Evolutionary conservation across 2,797 vertebrate species (phyloP).

Genomic region (Enteromius mattozi): DNA sequence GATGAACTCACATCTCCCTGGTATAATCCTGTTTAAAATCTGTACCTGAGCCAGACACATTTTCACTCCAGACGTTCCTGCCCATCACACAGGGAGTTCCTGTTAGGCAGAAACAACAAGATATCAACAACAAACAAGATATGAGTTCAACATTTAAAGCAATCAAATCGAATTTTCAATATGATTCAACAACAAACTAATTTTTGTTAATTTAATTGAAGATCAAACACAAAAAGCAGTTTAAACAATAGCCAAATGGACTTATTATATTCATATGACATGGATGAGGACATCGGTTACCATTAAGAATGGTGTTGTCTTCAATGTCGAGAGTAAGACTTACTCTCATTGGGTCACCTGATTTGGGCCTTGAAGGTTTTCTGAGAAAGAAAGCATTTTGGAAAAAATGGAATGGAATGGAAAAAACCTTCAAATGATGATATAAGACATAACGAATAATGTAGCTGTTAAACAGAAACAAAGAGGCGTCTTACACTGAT

Average conservation of each 20-base stretch:
- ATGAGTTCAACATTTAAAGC: not conserved
- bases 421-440: not conserved
- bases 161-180: too few species aligned
- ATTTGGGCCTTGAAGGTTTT: conserved; percentile 74
- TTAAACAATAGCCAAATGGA: not conserved
- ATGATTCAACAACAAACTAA: too few species aligned
- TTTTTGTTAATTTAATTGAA: not conserved
- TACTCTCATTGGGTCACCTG: conserved; percentile 66
- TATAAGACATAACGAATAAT: not conserved
- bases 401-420: conserved; percentile 50
- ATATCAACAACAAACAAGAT: conserved; percentile 41
- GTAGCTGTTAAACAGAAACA: not conserved
- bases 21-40: conserved; percentile 39
- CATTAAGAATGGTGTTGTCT: conserved; percentile 70
- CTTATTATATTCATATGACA: not conserved
- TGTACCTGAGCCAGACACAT: conserved; percentile 70
- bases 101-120: conserved; percentile 56
- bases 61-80: conserved; percentile 79
- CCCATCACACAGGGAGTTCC: conserved; percentile 78
- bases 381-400: conserved; percentile 63
- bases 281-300: conserved; percentile 53
- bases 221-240: not conserved
- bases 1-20: not conserved
- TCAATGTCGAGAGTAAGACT: conserved; percentile 75
- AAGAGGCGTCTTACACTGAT: conserved; percentile 75